Base-by-base conservation (phyloP, 2,113 vertebrate genomes). In the Oncorhynchus gorbuscha region DNA sequence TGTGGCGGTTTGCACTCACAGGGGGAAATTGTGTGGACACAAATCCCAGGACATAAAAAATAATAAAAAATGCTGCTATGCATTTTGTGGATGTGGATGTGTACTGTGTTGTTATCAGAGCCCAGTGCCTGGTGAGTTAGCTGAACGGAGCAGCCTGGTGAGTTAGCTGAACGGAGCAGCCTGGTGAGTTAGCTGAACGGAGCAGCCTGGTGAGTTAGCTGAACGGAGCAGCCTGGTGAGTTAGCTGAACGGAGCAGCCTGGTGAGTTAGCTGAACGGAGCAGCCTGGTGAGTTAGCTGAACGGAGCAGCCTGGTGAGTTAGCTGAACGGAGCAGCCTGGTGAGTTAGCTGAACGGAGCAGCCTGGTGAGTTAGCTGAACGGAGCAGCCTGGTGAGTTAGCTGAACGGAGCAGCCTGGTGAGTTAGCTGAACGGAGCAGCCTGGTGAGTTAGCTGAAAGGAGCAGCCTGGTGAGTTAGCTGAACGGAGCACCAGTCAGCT, bases 41-140 rank as follows among this genome's bases (percentile, higher is more conserved):
- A 71, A 71, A 71, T 24, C 20, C 49, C 28, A 39, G 45, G n/a
- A 76, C 61, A 61, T 70, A 71, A 62, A 70, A 76, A 66, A 20
- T 18, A 20, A 35, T 18, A 48, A 69, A 61, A 67, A 4, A 55
- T 55, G 51, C 51, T 55, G 51, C 16, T 55, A 14, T 55, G 51
- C 62, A 48, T 24, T 24, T 24, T 24, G 24, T 24, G 24, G 11
- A 49, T 69, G 65, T n/a, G 48, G 74, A 22, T 30, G 20, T 69
- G 51, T 55, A 55, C 4, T 55, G 51, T 18, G 51, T 55, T 55
- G 66, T 69, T 69, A 48, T 65, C 75, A 71, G 18, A 35, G 66
- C 59, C 68, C 64, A 59, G 69, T 76, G 75, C 69, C 62, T 48
- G 22, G 58, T 11, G 22, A 58, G 18, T 18, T 58, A 58, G 18